Base-by-base conservation (phyloP, 2,113 vertebrate genomes). In the Odontophorus gujanensis region DNA sequence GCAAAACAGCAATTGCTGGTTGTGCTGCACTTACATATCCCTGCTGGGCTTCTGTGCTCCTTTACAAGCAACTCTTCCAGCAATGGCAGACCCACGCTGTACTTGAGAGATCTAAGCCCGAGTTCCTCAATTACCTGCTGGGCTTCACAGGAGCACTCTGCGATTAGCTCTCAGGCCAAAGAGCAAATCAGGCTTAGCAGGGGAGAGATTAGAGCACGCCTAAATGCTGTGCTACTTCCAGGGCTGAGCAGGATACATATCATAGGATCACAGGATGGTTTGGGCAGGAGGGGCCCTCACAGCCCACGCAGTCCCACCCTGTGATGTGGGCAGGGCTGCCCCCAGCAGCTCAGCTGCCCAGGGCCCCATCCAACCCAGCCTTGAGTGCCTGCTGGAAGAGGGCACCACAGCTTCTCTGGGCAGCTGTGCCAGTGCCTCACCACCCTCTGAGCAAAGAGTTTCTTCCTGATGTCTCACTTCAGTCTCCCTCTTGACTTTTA, bases 141-240 rank as follows among this genome's bases (percentile, higher is more conserved):
- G 87, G 80, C 21, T 95, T 91, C 77, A 58, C 57, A 0, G 0
- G 68, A 71, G 43, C 51, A 36, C 40, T 95, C 93, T 65, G 66
- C 61, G 65, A 55, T 87, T 94, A 87, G 63, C 85, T 87, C 45
- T 20, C 63, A 74, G 72, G 85, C 67, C 91, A 90, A 91, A 91
- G 68, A 68, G 85, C 59, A 93, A 94, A 95, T 68, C 81, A 90
- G 79, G 93, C 92, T 92, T 97, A 92, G 43, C 83, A 74, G 36
- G 53, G 62, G 78, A 84, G 73, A 92, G 91, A 93, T 93, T 91
- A 92, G 87, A 78, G 93, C 82, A 83, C 71, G 62, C 51, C 87
- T 82, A 91, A 87, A 43, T 42, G 51, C 40, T 65, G 51, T 68
- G 61, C 73, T 90, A 76, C 85, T 94, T 87, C 93, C 79, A 85